These are phyloP conservation scores for Calosoma granatense DNA, from an alignment of 1,140 invertebrate genomes.

Conservation along the genomic window DNA sequence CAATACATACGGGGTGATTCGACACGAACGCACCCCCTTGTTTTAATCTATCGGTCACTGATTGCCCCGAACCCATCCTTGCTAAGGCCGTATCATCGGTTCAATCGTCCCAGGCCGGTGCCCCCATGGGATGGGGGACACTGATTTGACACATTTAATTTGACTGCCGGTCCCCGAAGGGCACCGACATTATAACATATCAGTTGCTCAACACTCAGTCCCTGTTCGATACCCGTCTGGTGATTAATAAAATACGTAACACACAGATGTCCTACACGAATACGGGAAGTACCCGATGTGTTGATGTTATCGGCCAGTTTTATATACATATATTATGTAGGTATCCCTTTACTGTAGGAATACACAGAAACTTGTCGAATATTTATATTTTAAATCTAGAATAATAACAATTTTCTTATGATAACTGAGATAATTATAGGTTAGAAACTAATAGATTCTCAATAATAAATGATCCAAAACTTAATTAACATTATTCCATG, in stretches of 20 bases:
- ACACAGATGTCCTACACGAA: too few relatives aligned
- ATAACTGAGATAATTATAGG: too few relatives aligned
- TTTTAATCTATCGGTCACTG: constrained; percentile 9
- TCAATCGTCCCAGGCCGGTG: not conserved
- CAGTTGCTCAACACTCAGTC: constrained; percentile 5
- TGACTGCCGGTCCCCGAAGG: constrained; percentile 10
- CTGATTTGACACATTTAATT: constrained; percentile 14
- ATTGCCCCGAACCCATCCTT: not conserved
- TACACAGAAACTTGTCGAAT: too few relatives aligned
- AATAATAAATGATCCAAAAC: too few relatives aligned
- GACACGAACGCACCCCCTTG: constrained; percentile 5
- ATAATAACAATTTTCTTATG: too few relatives aligned
- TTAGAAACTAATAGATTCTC: too few relatives aligned
- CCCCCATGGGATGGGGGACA: not conserved
- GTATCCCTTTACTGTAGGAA: too few relatives aligned
- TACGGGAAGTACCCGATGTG: too few relatives aligned
- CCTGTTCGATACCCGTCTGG: not conserved
- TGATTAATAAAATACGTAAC: constrained; percentile 4
- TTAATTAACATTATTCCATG: too few relatives aligned
- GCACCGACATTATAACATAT: constrained; percentile 10
- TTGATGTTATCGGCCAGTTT: too few relatives aligned
- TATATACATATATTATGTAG: too few relatives aligned
- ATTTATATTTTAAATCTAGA: too few relatives aligned
- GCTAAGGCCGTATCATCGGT: not conserved
- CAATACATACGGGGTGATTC: not conserved